These are phyloP conservation scores for Pseudopipra pipra DNA, from an alignment of 2,113 vertebrate species.

Conservation along the genomic window DNA sequence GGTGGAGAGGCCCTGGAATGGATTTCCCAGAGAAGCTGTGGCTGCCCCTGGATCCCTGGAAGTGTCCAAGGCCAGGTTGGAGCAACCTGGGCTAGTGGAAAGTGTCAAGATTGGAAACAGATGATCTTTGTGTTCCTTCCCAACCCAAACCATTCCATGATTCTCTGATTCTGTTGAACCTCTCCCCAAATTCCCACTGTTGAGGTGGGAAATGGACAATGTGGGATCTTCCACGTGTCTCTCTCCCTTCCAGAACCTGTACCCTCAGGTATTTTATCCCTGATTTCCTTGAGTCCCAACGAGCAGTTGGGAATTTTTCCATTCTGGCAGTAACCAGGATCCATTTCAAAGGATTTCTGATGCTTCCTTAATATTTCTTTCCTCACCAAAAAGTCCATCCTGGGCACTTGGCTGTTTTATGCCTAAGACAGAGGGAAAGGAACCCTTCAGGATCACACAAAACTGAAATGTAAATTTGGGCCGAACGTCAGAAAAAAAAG, in stretches of 20 bases:
- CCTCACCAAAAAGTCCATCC: neutral
- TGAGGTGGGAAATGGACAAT: neutral
- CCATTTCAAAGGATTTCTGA: neutral
- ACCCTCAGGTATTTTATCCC: neutral
- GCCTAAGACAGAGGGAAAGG: neutral
- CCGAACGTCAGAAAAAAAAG: neutral
- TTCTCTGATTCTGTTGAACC: neutral
- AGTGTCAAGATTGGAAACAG: neutral
- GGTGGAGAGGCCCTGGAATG: neutral
- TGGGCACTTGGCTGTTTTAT: neutral
- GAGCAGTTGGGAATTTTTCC: neutral
- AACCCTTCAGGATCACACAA: neutral
- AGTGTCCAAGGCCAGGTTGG: neutral
- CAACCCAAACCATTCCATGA: neutral
- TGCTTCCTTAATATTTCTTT: neutral
- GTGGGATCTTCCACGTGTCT: neutral
- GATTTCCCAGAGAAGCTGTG: neutral
- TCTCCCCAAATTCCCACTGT: rapidly evolving
- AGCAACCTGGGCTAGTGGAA: rapidly evolving
- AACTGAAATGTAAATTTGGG: neutral
- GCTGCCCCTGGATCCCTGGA: neutral
- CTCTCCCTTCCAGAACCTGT: neutral
- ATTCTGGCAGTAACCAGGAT: rapidly evolving
- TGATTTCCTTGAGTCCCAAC: neutral
- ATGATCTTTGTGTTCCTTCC: rapidly evolving